Evolutionary conservation across 2,797 vertebrate species (phyloP), one percentile per base, ranked within the genome.

Genomic region (Eremophila alpestris): DNA sequence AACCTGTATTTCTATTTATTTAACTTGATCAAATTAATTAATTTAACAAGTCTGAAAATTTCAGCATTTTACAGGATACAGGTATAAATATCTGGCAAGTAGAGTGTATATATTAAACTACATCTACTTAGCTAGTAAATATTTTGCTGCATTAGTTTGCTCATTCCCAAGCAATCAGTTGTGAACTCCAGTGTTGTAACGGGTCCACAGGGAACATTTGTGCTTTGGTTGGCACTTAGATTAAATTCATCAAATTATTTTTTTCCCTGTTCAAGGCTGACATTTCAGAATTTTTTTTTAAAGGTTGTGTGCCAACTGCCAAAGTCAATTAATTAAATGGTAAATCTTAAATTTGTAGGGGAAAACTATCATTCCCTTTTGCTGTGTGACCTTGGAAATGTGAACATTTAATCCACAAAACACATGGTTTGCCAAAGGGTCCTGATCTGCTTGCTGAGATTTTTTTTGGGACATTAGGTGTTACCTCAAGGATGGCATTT

Each of bases 221-320:
- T 95, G 95, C 95, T 97, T 96, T 96, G 83, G 87, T 93, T 97
- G 96, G 94, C 95, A 91, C 88, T 93, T 94, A 59, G 83, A 95
- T 94, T 82, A 89, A 91, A 93, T 94, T 94, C 75, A 95, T 96
- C 91, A 92, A 94, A 93, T 92, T 70, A 88, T 89, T 90, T 90
- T 83, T 74, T 71, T 77, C 55, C 69, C n/a, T 30, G 86, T 94
- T 94, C 71, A 95, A 96, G 86, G 87, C 76, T 96, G 92, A 95
- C 94, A 95, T 96, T 97, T 97, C 79, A 87, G 83, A 91, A n/a
- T 85, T 51, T 71, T 78, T 77, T 91, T 83, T 82, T 24, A 94
- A 96, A 95, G 92, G 90, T 96, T 96, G 78, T 69, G 56, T 88
- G 93, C 96, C 95, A 97, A 89, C 84, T 90, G 96, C 90, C 94